Evolutionary conservation across 2,797 vertebrate species (phyloP).

Genomic region (Loriculus beryllinus): DNA sequence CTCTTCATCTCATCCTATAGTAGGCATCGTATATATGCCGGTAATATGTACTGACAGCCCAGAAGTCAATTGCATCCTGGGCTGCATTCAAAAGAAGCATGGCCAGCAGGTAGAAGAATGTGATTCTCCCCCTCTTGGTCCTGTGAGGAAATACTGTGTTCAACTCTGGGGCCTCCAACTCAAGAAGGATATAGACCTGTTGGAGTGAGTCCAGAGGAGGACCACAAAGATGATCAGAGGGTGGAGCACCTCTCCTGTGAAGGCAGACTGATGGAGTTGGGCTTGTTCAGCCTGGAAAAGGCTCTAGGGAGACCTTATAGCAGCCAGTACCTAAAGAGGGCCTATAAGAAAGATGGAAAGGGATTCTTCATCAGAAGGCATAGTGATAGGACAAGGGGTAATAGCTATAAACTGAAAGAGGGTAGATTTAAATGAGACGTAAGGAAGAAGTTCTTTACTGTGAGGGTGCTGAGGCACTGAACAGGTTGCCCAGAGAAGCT

Average conservation of each 20-base stretch:
- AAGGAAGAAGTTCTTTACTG: not conserved
- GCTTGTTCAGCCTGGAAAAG: not conserved
- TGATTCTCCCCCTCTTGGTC: not conserved
- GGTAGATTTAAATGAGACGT: not conserved
- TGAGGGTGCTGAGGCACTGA: not conserved
- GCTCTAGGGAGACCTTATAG: not conserved
- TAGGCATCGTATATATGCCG: fast-evolving
- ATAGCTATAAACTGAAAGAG: not conserved
- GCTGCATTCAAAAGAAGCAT: not conserved
- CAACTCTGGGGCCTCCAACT: not conserved
- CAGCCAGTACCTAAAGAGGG: not conserved
- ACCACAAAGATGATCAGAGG: not conserved
- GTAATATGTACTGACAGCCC: not conserved
- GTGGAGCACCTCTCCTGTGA: not conserved
- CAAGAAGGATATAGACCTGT: not conserved
- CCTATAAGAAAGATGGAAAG: not conserved
- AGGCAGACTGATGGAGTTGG: not conserved
- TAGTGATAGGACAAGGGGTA: not conserved
- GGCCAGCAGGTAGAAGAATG: not conserved
- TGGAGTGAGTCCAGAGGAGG: fast-evolving
- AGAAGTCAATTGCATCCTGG: fast-evolving
- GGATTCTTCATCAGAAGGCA: not conserved
- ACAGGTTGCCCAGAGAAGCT: not conserved
- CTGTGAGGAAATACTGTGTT: not conserved
- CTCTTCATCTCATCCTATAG: not conserved